A percentile compares a stretch with the other conserved stretches of the same genome.
Evolutionary conservation across 1,140 invertebrate species (phyloP).

Genomic region (Yoshiicerus persimilis): DNA sequence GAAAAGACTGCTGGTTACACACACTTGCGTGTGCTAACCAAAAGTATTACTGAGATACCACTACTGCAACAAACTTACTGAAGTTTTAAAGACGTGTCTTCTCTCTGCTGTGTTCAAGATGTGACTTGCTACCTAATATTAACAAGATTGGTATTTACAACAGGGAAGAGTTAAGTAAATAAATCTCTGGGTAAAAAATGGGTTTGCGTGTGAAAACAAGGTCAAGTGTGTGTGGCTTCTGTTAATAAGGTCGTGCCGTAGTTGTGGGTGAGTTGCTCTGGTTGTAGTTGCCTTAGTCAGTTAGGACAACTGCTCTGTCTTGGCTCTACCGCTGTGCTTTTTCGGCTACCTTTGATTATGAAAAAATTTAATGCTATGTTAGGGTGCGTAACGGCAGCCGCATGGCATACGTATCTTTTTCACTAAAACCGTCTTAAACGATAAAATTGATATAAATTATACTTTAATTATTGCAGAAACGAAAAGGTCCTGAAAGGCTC

Average conservation of each 20-base stretch:
- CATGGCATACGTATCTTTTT: not conserved
- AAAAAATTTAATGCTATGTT: not conserved
- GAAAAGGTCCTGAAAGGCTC: not conserved
- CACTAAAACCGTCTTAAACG: not conserved
- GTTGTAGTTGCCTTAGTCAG: not conserved
- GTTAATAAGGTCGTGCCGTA: not conserved
- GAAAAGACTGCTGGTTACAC: not conserved
- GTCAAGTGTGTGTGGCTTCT: slow-evolving; percentile 9
- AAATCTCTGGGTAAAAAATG: not conserved
- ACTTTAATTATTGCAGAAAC: not conserved
- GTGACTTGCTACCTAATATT: not conserved
- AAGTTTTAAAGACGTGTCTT: not conserved
- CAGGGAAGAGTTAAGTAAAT: not conserved
- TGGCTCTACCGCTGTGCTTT: not conserved
- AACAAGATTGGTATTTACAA: not conserved
- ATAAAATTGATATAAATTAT: not conserved
- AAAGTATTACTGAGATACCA: not conserved
- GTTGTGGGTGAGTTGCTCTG: not conserved
- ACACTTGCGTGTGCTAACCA: not conserved
- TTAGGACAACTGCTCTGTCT: not conserved
- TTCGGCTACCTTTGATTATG: not conserved
- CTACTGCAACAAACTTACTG: not conserved
- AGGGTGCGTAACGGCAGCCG: not conserved
- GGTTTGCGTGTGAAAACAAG: slow-evolving; percentile 11
- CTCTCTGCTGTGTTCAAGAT: not conserved